Base-by-base conservation (phyloP, 2,797 vertebrate genomes). In the Argya squamiceps region DNA sequence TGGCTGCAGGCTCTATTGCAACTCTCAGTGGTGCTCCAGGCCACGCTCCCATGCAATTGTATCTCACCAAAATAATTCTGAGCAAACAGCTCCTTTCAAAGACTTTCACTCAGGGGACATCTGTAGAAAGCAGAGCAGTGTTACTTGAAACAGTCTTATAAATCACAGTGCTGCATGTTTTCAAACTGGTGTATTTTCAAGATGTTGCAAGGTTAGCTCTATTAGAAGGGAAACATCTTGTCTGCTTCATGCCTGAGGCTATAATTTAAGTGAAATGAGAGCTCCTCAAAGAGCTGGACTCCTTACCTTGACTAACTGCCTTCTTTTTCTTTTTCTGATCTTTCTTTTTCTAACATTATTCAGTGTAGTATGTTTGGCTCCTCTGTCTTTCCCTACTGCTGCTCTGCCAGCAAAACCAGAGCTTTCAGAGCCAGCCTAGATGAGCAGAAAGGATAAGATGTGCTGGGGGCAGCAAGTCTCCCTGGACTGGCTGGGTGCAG, bases 251-350 rank as follows among this genome's bases (percentile, higher is more conserved):
- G 71, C 74, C 88, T 89, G 58, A 93, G 89, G 90, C 21, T 10
- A n/a, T 69, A 63, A 88, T 88, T 95, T 78, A 92, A 91, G 62
- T 43, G 39, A 94, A 68, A 95, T 43, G 39, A 92, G 60, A 91
- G 37, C 65, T 95, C 53, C n/a, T 49, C 0, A 3, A 91, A 89
- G 62, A 94, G 36, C 58, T 95, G 87, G 82, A 71, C 84, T 75
- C 17, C 46, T 88, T 58, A 92, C 36, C 81, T 81, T 32, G 5
- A 87, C 41, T 77, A 81, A 63, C 53, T 63, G 43, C 55, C 32
- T 69, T 50, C 13, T 5, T 18, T 10, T 32, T 74, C 21, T 37
- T 37, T 39, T 59, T 36, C 58, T 46, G 18, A 60, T 68, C 29
- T 83, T 64, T 49, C 53, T 36, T 29, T 55, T 78, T 92, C 47